These are phyloP conservation scores for Theropithecus gelada DNA, from an alignment of 2,113 vertebrate species.

Conservation along the genomic window DNA sequence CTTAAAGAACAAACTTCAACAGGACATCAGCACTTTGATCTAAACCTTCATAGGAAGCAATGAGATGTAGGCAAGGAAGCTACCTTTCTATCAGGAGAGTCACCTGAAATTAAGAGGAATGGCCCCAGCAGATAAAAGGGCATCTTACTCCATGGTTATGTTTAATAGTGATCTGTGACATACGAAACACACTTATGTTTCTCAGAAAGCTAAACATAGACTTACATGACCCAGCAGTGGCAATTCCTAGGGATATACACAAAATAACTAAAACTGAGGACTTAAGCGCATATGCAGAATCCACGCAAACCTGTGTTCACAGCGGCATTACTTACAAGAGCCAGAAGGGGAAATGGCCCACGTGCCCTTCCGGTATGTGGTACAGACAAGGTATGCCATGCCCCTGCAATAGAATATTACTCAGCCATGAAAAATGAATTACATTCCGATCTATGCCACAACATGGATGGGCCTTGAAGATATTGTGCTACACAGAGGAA, in stretches of 20 bases:
- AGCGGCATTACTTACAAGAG: neutral
- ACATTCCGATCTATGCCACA: rapidly evolving
- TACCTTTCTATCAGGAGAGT: neutral
- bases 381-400: no score
- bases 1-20: neutral
- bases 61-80: neutral
- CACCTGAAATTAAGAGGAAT: neutral
- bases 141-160: neutral
- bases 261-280: neutral
- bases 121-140: neutral
- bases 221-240: neutral
- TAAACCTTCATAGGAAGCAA: neutral
- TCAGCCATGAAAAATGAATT: neutral
- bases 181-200: neutral
- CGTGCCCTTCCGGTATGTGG: neutral
- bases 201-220: neutral
- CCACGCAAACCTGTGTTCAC: rapidly evolving
- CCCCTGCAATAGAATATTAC: rapidly evolving
- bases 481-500: no score
- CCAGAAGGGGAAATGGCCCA: neutral
- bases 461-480: rapidly evolving
- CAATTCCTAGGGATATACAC: rapidly evolving
- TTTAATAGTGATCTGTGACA: neutral
- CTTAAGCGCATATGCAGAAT: neutral
- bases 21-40: neutral